Evolutionary conservation across 1,140 invertebrate species (phyloP).

Genomic region (Drosophila carrolli): DNA sequence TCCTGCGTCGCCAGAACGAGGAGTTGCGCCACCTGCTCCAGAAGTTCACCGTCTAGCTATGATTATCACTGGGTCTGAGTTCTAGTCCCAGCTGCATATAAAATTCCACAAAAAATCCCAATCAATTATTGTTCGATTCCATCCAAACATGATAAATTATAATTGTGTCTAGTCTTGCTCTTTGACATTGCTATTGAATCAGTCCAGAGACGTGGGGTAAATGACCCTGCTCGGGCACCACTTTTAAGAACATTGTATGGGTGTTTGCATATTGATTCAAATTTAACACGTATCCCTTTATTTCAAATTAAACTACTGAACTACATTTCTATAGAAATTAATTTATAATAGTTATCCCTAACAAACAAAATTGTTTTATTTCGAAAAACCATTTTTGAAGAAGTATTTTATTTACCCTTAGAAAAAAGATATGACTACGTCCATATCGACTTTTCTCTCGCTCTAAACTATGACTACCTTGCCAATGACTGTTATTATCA

Average conservation of each 20-base stretch:
- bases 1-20: conserved; percentile 85
- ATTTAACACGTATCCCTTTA: too few species aligned
- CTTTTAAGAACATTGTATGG: not conserved
- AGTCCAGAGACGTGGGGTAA: not conserved
- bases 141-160: conserved; percentile 5
- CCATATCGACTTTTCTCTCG: not conserved
- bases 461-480: conserved; percentile 8
- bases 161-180: conserved; percentile 1
- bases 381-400: too few species aligned
- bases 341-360: too few species aligned
- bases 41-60: conserved; percentile 61
- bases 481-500: not conserved
- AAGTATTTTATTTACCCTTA: not conserved
- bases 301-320: too few species aligned
- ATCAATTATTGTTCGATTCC: conserved; percentile 11
- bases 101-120: not conserved
- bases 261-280: too few species aligned
- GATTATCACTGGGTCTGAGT: not conserved
- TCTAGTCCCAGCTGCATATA: not conserved
- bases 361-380: too few species aligned
- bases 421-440: not conserved
- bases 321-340: too few species aligned
- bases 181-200: conserved; percentile 7
- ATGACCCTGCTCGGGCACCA: not conserved
- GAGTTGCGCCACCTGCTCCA: conserved; percentile 86